These are phyloP conservation scores for Drosophila tani DNA, from an alignment of 1,140 invertebrate species.

Conservation along the genomic window DNA sequence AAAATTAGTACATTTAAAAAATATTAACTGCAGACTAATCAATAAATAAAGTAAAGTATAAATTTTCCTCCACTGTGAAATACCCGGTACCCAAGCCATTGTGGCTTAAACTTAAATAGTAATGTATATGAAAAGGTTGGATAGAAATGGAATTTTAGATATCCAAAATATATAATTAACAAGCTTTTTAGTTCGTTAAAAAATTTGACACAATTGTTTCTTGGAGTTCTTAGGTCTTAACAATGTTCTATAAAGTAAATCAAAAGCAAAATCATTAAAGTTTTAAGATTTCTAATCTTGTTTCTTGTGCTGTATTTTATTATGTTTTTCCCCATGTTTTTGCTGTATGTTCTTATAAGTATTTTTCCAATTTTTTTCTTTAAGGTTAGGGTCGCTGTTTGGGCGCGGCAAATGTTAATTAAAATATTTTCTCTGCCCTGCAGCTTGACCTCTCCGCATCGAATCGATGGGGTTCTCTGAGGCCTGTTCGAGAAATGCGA, in stretches of 20 bases:
- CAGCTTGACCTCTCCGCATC: constrained; percentile 58
- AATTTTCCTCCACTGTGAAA: neutral
- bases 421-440: constrained; percentile 63
- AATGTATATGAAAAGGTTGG: too few species aligned
- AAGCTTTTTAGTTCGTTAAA: too few species aligned
- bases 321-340: neutral
- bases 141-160: neutral
- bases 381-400: constrained; percentile 57
- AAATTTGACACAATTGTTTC: neutral
- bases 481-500: constrained; percentile 16
- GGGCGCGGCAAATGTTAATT: constrained; percentile 73
- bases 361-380: constrained; percentile 15
- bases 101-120: neutral
- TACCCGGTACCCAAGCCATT: neutral
- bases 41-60: too few species aligned
- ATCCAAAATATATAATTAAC: too few species aligned
- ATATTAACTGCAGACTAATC: too few species aligned
- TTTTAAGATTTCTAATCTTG: neutral
- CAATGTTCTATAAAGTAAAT: neutral
- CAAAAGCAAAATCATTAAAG: neutral
- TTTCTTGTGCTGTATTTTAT: neutral
- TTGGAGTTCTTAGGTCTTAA: too few species aligned
- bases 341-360: neutral
- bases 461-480: constrained; percentile 24
- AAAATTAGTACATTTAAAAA: too few species aligned